A percentile compares a stretch with the other conserved stretches of the same genome.
Evolutionary conservation across 2,113 vertebrate species (phyloP).

Genomic region (Acrocephalus arundinaceus): DNA sequence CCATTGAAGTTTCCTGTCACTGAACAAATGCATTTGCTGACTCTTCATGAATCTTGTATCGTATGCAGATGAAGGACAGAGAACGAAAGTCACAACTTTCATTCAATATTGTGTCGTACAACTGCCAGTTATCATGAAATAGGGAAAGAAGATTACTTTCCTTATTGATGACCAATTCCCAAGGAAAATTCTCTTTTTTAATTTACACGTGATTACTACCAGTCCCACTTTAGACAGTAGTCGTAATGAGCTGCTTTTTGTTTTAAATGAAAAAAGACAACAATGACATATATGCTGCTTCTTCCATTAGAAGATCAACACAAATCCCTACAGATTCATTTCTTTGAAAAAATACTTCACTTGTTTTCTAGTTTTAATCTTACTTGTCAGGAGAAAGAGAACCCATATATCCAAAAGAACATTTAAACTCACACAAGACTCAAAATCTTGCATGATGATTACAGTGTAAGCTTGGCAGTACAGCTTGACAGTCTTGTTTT

Average conservation of each 20-base stretch:
- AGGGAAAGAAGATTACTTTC: neutral
- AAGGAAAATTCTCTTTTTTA: neutral
- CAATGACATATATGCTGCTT: neutral
- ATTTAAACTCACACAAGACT: neutral
- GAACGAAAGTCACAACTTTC: neutral
- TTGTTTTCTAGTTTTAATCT: neutral
- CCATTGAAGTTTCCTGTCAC: neutral
- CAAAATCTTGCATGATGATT: neutral
- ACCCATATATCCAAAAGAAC: neutral
- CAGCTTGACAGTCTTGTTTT: neutral
- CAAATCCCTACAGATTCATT: neutral
- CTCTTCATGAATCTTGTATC: neutral
- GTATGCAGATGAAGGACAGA: neutral
- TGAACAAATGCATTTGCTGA: neutral
- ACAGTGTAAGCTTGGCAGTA: neutral
- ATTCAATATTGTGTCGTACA: neutral
- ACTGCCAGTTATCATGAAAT: neutral
- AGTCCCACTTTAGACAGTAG: neutral
- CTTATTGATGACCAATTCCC: neutral
- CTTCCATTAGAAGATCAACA: neutral
- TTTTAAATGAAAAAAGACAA: neutral
- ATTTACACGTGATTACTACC: neutral
- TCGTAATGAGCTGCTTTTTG: neutral
- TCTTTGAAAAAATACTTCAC: neutral
- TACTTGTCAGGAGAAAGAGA: neutral